Base-by-base conservation (phyloP, 2,113 vertebrate genomes). In the Geococcyx californianus region DNA sequence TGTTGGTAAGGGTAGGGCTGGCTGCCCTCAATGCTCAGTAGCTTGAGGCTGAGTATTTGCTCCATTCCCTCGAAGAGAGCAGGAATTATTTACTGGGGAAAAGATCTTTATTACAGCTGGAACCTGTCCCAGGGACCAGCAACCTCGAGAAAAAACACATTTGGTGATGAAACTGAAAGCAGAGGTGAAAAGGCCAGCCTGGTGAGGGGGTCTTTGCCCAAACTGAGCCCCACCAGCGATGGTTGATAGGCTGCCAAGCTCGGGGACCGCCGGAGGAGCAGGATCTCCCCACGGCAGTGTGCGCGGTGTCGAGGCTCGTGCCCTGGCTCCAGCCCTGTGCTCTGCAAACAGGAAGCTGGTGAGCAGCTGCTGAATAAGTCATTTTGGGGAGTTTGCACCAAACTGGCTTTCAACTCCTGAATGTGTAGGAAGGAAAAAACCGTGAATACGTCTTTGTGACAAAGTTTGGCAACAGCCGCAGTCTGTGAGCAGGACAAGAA, bases 351-450 rank as follows among this genome's bases (percentile, higher is more conserved):
- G 94, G 92, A 93, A 96, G 85, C 96, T 95, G 95, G 91, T 34
- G 11, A 94, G 95, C 88, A 93, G 93, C 90, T 95, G 87, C 91
- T 96, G 91, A 95, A 92, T 97, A 97, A 97, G 95, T 95, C 79
- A 89, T 93, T 97, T 93, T 69, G 95, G 93, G 92, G 94, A 95
- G 84, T 84, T 94, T 91, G 90, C 52, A 95, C 97, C 96, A 96
- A 96, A 96, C 90, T 94, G 92, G 84, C 91, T 96, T 96, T 96
- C 95, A 96, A 91, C 86, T 95, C 95, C 84, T 93, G 74, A 95
- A 95, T 94, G 95, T 96, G 95, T 97, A 97, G 97, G 97, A 97
- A 96, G 96, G 96, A 96, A 97, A 96, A 95, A 76, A 79, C 73
- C 0, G 25, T 97, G 96, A 97, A 97, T 97, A 88, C 74, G 74